Evolutionary conservation across 1,140 invertebrate species (phyloP).

Genomic region (Bombus sibiricus): DNA sequence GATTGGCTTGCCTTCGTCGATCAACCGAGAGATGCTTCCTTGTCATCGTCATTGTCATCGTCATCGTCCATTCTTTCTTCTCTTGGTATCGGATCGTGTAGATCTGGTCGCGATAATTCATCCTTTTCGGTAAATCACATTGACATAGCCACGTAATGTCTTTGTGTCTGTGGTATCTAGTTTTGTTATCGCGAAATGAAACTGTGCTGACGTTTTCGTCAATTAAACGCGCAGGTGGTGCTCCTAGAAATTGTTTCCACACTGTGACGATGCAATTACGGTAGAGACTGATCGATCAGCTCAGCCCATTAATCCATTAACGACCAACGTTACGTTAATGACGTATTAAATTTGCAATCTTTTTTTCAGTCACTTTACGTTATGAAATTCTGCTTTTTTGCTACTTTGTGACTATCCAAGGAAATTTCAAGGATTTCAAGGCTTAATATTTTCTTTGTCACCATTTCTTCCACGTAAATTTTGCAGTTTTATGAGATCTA

Average conservation of each 20-base stretch:
- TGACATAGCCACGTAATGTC: too few relatives aligned
- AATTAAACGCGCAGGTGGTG: not conserved
- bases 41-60: slow-evolving; percentile 14
- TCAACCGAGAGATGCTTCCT: slow-evolving; percentile 43
- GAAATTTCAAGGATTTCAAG: not conserved
- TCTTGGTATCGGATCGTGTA: not conserved
- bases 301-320: too few relatives aligned
- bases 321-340: too few relatives aligned
- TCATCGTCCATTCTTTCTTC: not conserved
- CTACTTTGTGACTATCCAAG: not conserved
- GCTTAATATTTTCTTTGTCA: not conserved
- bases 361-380: not conserved
- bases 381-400: not conserved
- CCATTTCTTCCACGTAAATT: not conserved
- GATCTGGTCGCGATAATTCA: not conserved
- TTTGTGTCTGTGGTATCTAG: not conserved
- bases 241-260: not conserved
- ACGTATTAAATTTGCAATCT: not conserved
- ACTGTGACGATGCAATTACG: too few relatives aligned
- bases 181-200: too few relatives aligned
- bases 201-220: not conserved
- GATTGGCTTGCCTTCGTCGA: slow-evolving; percentile 70
- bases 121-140: not conserved
- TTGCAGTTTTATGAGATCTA: not conserved
- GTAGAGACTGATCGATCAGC: too few relatives aligned